Evolutionary conservation across 2,888 invertebrate species (phyloP).

Genomic region (Augochlorella aurata): DNA sequence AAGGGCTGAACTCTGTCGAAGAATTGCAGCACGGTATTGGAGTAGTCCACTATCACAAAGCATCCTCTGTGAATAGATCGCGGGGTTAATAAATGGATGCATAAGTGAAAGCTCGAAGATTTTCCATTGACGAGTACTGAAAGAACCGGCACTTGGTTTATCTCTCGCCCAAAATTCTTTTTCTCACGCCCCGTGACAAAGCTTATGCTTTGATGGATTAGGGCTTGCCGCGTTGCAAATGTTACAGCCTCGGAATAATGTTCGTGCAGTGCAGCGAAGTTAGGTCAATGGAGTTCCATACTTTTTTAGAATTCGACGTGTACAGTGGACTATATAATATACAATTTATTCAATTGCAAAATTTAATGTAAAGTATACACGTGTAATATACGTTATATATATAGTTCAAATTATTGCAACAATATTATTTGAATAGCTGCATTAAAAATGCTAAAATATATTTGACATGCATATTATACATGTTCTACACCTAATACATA

Average conservation of each 20-base stretch:
- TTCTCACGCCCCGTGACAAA: neutral
- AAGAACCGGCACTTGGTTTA: slow-evolving; percentile 7
- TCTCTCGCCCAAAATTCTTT: neutral
- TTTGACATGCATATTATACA: too few species aligned
- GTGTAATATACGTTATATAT: too few species aligned
- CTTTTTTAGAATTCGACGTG: too few species aligned
- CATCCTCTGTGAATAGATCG: neutral
- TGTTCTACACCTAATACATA: too few species aligned
- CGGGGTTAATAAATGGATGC: slow-evolving; percentile 3
- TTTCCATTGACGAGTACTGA: neutral
- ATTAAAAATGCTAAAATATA: too few species aligned
- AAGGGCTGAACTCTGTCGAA: neutral
- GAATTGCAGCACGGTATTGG: neutral
- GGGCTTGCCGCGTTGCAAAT: neutral
- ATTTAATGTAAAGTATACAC: too few species aligned
- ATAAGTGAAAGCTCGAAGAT: slow-evolving; percentile 5
- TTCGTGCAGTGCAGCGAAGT: too few species aligned
- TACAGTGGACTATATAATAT: too few species aligned
- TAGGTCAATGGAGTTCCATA: too few species aligned
- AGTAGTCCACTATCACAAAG: neutral
- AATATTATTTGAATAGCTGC: too few species aligned
- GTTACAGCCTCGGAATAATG: neutral
- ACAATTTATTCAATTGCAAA: too few species aligned
- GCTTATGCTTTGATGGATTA: neutral
- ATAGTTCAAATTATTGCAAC: too few species aligned